Evolutionary conservation across 2,888 invertebrate species (phyloP), one percentile per base, ranked within the genome.

Genomic region (Eristalinus sepulchralis): DNA sequence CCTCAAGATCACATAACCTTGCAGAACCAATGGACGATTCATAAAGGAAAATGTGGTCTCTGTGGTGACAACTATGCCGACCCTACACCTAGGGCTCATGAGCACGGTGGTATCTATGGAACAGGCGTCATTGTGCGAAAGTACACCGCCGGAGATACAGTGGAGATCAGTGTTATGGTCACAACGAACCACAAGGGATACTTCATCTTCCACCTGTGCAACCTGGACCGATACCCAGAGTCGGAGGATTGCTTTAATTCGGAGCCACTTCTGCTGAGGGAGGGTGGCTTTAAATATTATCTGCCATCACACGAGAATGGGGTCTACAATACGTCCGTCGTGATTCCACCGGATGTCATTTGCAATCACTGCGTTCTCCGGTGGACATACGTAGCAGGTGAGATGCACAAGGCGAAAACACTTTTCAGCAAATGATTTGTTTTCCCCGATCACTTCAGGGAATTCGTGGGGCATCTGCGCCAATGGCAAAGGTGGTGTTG

Each of bases 61-160:
- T 95, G 94, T 87, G 95, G 95, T 1, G 94, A 95, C 89, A 90
- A 92, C 82, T 94, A 92, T 83, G 89, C 91, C 2, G 27, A 90
- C 2, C 70, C 90, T 0, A 90, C 88, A 39, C 95, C 95, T 0
- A 91, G 94, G 64, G 90, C 92, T 6, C 93, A 94, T 88, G 94
- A 95, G 88, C 91, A 94, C 68, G 94, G 94, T 4, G 94, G 94
- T n/a, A 88, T 75, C 47, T 94, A 92, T 88, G 93, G 93, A 77
- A 89, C 89, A n/a, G 94, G 94, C 2, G 89, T 91, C 2, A 93
- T 94, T 62, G 94, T 93, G 4, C 82, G 88, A 0, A 92, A 91
- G 0, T 86, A 89, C 0, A 79, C 83, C 0, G 89, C 89, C 0
- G 88, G 88, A 0, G 77, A 86, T 17, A 70, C 5, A 5, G 83